phyloP scores from a whole-genome alignment of 23 tunicate species.

The Corella eumyota region DNA sequence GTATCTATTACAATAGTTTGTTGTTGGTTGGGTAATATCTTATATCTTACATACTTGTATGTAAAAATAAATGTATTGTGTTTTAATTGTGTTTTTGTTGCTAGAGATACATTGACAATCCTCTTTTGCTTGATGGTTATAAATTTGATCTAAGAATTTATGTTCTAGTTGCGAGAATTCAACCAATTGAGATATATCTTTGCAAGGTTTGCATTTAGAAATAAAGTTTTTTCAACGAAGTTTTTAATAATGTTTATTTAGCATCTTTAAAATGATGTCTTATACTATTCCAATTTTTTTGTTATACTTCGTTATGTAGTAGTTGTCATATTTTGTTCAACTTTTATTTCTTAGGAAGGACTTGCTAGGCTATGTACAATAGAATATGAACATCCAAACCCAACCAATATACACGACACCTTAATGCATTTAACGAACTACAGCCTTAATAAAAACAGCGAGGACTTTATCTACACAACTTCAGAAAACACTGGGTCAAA shows the following conservation, averaged over 20 bases:
- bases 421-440: conserved; percentile 93
- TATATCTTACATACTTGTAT: too few relatives aligned
- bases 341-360: conserved; percentile 58
- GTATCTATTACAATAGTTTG: too few relatives aligned
- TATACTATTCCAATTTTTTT: too few relatives aligned
- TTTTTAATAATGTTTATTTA: too few relatives aligned
- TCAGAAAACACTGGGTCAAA: conserved; percentile 79
- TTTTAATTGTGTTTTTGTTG: too few relatives aligned
- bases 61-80: too few relatives aligned
- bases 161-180: conserved; percentile 60
- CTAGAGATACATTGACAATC: conserved; percentile 75
- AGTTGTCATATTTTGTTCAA: too few relatives aligned
- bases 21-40: too few relatives aligned
- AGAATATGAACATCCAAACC: conserved; percentile 52
- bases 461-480: conserved; percentile 50
- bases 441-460: conserved; percentile 80
- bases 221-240: neutral
- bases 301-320: too few relatives aligned
- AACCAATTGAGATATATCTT: conserved; percentile 78
- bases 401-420: conserved; percentile 47
- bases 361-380: conserved; percentile 82
- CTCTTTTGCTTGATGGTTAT: conserved; percentile 69
- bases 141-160: conserved; percentile 86
- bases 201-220: too few relatives aligned
- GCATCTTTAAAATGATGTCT: too few relatives aligned